phyloP scores from a whole-genome alignment of 2,888 invertebrate species.

The Cistogaster globosa region DNA sequence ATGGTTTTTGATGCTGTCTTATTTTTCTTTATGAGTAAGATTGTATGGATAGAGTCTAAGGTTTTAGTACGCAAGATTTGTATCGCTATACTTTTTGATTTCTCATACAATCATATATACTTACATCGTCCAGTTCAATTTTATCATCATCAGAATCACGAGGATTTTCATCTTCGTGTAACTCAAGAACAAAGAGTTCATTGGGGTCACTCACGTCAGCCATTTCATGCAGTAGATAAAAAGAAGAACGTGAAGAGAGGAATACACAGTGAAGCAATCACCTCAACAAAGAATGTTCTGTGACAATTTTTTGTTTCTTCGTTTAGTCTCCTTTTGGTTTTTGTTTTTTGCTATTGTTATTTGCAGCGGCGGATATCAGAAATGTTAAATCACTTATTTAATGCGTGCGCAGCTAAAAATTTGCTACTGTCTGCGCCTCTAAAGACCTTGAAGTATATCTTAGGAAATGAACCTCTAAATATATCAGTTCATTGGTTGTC shows the following conservation, averaged over 20 bases:
- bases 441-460: slow-evolving; percentile 67
- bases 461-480: slow-evolving; percentile 46
- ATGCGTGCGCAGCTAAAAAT: slow-evolving; percentile 68
- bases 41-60: slow-evolving; percentile 20
- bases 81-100: neutral
- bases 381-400: slow-evolving; percentile 34
- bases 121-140: slow-evolving; percentile 94
- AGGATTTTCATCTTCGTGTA: slow-evolving; percentile 91
- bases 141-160: slow-evolving; percentile 90
- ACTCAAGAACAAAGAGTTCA: slow-evolving; percentile 96
- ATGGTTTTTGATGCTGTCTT: too few relatives aligned
- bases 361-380: slow-evolving; percentile 42
- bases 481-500: slow-evolving; percentile 16
- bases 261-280: slow-evolving; percentile 53
- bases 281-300: slow-evolving; percentile 55
- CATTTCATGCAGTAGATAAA: slow-evolving; percentile 73
- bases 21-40: slow-evolving; percentile 9
- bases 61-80: too few relatives aligned
- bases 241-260: slow-evolving; percentile 19
- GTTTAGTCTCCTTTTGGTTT: slow-evolving; percentile 23
- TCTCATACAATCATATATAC: slow-evolving; percentile 71
- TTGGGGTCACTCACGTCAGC: slow-evolving; percentile 82
- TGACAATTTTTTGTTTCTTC: slow-evolving; percentile 54
- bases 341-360: slow-evolving; percentile 27
- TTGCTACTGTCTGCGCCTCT: slow-evolving; percentile 53